Conservation (phyloP, 2,113 vertebrate genomes). For the Dryoscopus gambensis region DNA sequence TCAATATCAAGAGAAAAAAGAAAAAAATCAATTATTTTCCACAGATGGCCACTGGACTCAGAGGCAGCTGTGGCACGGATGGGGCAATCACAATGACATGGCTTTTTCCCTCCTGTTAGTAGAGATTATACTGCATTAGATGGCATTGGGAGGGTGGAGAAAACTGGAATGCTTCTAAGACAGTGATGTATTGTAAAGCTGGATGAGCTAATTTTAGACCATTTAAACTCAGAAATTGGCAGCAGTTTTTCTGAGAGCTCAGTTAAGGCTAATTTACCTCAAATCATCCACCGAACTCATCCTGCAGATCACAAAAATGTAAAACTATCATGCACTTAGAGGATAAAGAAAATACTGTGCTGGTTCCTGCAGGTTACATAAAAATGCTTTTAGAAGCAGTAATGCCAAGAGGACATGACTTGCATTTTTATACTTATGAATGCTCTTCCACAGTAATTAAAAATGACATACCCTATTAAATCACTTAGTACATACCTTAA, state of each 20-base stretch:
- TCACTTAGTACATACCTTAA: conserved; percentile 37
- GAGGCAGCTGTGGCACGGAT: background rate
- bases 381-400: background rate
- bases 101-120: background rate
- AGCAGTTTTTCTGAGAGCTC: conserved; percentile 39
- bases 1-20: background rate
- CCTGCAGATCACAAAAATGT: background rate
- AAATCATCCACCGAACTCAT: background rate
- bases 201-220: conserved; percentile 28
- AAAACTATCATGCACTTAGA: background rate
- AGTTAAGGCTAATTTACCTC: conserved; percentile 38
- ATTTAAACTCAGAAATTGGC: conserved; percentile 32
- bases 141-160: conserved; percentile 6
- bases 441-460: conserved; percentile 32
- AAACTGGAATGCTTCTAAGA: background rate
- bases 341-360: background rate
- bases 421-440: conserved; percentile 20
- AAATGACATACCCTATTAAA: conserved; percentile 46
- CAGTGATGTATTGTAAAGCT: conserved; percentile 7
- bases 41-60: background rate
- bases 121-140: background rate
- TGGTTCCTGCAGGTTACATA: conserved; percentile 40
- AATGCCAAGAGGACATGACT: conserved; percentile 9
- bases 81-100: background rate
- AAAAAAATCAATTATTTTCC: background rate